Evolutionary conservation across 1,140 invertebrate species (phyloP).

Genomic region (Procambarus virginalis): DNA sequence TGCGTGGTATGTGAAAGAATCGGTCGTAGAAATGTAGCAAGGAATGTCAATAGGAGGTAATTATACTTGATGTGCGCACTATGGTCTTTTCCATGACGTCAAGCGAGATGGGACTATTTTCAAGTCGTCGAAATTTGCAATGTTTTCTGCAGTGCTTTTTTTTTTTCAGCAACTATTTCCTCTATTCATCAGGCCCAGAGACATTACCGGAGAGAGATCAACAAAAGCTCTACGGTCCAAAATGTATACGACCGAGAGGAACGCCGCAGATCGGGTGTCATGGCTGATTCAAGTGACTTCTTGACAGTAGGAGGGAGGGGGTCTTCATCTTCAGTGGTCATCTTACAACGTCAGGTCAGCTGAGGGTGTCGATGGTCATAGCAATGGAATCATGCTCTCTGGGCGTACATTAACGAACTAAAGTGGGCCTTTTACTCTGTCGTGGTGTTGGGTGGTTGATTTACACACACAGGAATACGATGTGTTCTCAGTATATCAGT

Average conservation of each 20-base stretch:
- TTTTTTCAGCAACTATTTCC: slow-evolving; percentile 54
- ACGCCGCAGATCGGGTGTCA: slow-evolving; percentile 28
- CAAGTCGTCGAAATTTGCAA: slow-evolving; percentile 5
- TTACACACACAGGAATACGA: neutral
- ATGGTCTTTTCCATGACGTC: neutral
- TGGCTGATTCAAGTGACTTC: slow-evolving; percentile 40
- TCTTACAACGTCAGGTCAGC: slow-evolving; percentile 55
- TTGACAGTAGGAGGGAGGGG: slow-evolving; percentile 58
- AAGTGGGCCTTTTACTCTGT: neutral
- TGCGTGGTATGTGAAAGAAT: neutral
- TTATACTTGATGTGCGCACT: neutral
- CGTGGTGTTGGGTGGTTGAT: neutral
- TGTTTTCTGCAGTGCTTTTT: slow-evolving; percentile 16
- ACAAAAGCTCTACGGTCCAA: slow-evolving; percentile 33
- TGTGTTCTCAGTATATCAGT: neutral
- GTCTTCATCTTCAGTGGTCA: slow-evolving; percentile 56
- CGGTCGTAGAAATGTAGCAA: neutral
- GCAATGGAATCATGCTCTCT: neutral
- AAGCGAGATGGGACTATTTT: neutral
- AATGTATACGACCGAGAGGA: slow-evolving; percentile 54
- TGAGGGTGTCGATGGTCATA: slow-evolving; percentile 3
- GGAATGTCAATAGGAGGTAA: neutral
- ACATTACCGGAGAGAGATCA: slow-evolving; percentile 50
- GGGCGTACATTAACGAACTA: neutral
- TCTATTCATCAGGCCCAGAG: slow-evolving; percentile 55